Conservation (phyloP, 2,888 invertebrate species). For the Gastracanthus pulcherrimus region DNA sequence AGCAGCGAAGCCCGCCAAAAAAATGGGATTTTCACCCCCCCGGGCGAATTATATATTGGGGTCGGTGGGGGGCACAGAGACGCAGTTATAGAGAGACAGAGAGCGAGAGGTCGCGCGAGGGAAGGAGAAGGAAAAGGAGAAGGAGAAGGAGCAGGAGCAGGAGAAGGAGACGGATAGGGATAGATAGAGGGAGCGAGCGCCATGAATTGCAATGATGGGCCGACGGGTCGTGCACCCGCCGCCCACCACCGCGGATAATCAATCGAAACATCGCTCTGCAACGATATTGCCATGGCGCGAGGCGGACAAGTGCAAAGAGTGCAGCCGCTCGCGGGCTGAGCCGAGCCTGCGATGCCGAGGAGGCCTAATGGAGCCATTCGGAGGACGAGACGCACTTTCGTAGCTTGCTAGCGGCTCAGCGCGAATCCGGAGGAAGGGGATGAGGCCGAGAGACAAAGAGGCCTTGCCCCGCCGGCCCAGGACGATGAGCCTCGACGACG, state of each 20-base stretch:
- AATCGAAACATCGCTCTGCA: slow-evolving; percentile 74
- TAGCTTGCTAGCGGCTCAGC: not conserved
- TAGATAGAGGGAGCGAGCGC: slow-evolving; percentile 59
- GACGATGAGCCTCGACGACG: not conserved
- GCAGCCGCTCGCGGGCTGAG: not conserved
- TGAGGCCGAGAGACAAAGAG: slow-evolving; percentile 16
- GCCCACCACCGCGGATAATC: slow-evolving; percentile 74
- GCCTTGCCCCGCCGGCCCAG: not conserved
- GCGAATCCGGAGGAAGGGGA: not conserved
- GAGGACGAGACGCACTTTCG: not conserved
- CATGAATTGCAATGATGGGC: slow-evolving; percentile 77
- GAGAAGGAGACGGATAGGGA: not conserved
- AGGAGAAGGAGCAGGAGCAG: slow-evolving; percentile 53
- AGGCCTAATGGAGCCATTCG: slow-evolving; percentile 13
- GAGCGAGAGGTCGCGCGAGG: slow-evolving; percentile 17
- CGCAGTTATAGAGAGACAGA: slow-evolving; percentile 65
- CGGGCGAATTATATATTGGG: slow-evolving; percentile 73
- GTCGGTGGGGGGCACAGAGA: slow-evolving; percentile 72
- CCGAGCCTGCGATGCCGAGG: not conserved
- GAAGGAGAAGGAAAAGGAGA: not conserved
- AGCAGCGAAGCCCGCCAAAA: slow-evolving; percentile 71
- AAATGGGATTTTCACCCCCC: slow-evolving; percentile 73
- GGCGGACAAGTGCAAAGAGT: not conserved
- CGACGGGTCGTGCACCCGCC: slow-evolving; percentile 73
- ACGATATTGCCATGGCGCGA: slow-evolving; percentile 47